A percentile compares a stretch with the other conserved stretches of the same genome.
phyloP scores from a whole-genome alignment of 1,140 invertebrate genomes.

The Hylaeus volcanicus region DNA sequence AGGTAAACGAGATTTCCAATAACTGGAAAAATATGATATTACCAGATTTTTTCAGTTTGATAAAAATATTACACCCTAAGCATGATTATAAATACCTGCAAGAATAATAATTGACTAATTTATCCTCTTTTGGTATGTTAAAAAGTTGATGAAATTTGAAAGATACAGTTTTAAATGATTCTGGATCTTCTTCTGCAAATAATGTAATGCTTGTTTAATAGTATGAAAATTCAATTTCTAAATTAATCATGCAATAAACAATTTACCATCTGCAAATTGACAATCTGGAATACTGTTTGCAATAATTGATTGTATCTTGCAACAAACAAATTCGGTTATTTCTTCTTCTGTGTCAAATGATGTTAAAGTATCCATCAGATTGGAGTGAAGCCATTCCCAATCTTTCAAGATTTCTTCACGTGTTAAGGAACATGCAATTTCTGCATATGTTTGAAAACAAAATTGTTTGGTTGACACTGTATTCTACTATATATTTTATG shows the following conservation, averaged over 20 bases:
- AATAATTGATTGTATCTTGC: slow-evolving; percentile 96
- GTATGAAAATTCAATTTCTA: not conserved
- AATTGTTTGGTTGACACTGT: slow-evolving; percentile 5
- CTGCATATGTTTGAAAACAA: slow-evolving; percentile 81
- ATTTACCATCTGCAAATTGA: slow-evolving; percentile 81
- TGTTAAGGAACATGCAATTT: slow-evolving; percentile 92
- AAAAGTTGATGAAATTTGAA: slow-evolving; percentile 95
- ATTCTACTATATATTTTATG: not conserved
- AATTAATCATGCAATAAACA: slow-evolving; percentile 51
- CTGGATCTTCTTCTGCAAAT: slow-evolving; percentile 89
- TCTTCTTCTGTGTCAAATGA: slow-evolving; percentile 97
- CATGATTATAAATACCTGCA: slow-evolving; percentile 87
- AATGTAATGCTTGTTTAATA: slow-evolving; percentile 25
- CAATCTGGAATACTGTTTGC: slow-evolving; percentile 82
- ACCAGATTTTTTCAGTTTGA: slow-evolving; percentile 70
- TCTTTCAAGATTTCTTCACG: slow-evolving; percentile 93
- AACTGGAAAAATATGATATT: slow-evolving; percentile 84
- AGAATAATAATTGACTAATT: slow-evolving; percentile 96
- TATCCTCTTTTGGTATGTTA: slow-evolving; percentile 95
- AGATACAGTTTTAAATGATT: slow-evolving; percentile 89
- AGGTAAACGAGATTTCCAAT: slow-evolving; percentile 95
- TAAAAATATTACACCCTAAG: slow-evolving; percentile 39
- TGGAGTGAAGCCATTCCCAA: slow-evolving; percentile 96
- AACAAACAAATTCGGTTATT: slow-evolving; percentile 96
- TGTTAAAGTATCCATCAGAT: slow-evolving; percentile 92